These are phyloP conservation scores for Siphonodentalium dalli DNA, from an alignment of 2,888 invertebrate species.

Conservation along the genomic window DNA sequence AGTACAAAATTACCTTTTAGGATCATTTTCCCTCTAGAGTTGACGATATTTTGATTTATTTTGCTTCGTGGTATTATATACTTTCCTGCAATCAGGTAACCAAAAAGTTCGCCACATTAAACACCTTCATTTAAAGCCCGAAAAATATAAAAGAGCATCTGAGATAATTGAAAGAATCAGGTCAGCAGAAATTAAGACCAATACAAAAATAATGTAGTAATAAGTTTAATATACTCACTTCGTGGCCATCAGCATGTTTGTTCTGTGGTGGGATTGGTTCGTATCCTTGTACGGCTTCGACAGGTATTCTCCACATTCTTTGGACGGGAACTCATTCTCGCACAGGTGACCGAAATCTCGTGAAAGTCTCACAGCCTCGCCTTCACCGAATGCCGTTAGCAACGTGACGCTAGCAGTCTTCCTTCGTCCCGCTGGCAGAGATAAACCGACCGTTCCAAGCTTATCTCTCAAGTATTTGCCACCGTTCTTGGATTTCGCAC, in stretches of 20 bases:
- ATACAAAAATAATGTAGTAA: no score
- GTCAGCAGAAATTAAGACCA: no score
- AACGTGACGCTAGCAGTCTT: constrained; percentile 98
- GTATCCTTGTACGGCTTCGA: constrained; percentile 73
- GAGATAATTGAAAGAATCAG: no score
- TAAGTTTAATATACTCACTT: constrained; percentile 72
- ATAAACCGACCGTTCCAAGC: constrained; percentile 94
- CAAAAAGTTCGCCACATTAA: no score
- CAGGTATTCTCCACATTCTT: constrained; percentile 95
- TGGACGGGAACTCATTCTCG: constrained; percentile 97
- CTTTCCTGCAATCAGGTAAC: no score
- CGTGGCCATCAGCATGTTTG: constrained; percentile 77
- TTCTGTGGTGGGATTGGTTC: constrained; percentile 54
- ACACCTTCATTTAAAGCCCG: no score
- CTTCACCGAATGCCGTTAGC: constrained; percentile 96
- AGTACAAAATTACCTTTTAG: no score
- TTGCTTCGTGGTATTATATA: no score
- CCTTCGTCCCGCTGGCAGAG: constrained; percentile 95
- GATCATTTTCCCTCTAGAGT: no score
- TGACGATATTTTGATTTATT: no score
- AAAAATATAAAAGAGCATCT: no score
- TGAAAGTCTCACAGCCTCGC: constrained; percentile 97
- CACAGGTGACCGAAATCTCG: constrained; percentile 98
- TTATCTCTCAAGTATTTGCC: constrained; percentile 93
- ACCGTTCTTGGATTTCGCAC: constrained; percentile 99